A percentile compares a stretch with the other conserved stretches of the same genome.
Evolutionary conservation across 2,888 invertebrate genomes (phyloP).

Genomic region (Cephus sareptanus): DNA sequence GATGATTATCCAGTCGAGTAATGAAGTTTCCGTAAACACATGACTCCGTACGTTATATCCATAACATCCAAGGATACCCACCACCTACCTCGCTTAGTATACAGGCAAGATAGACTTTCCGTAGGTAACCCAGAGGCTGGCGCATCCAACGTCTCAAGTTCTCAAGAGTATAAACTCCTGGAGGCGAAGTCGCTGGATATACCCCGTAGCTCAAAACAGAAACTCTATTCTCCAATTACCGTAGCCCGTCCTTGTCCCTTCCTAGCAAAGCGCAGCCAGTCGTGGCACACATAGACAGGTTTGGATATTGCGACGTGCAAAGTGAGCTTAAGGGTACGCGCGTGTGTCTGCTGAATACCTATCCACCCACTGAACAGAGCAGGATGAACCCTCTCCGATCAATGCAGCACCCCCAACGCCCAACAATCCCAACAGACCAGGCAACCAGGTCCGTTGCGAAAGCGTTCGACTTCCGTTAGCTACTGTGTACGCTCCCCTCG

Average conservation of each 20-base stretch:
- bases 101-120: not conserved
- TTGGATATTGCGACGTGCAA: not conserved
- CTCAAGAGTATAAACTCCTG: not conserved
- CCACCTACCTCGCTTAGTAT: not conserved
- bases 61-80: not conserved
- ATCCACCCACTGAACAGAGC: slow-evolving; percentile 14
- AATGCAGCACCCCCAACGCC: slow-evolving; percentile 58
- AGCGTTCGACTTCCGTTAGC: slow-evolving; percentile 31
- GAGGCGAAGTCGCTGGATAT: not conserved
- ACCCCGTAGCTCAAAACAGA: not conserved
- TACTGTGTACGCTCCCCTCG: not conserved
- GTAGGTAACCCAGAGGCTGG: not conserved
- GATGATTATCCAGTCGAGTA: not conserved
- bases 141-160: not conserved
- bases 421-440: slow-evolving; percentile 44
- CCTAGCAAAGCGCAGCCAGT: not conserved
- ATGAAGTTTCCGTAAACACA: not conserved
- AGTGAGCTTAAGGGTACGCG: slow-evolving; percentile 8
- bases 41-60: not conserved
- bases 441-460: slow-evolving; percentile 27
- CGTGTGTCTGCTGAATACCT: slow-evolving; percentile 9
- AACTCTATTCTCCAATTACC: not conserved
- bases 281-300: not conserved
- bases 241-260: not conserved
- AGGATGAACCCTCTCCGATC: slow-evolving; percentile 53